phyloP scores from a whole-genome alignment of 2,888 invertebrate species.

The Trissoscelio sp. region DNA sequence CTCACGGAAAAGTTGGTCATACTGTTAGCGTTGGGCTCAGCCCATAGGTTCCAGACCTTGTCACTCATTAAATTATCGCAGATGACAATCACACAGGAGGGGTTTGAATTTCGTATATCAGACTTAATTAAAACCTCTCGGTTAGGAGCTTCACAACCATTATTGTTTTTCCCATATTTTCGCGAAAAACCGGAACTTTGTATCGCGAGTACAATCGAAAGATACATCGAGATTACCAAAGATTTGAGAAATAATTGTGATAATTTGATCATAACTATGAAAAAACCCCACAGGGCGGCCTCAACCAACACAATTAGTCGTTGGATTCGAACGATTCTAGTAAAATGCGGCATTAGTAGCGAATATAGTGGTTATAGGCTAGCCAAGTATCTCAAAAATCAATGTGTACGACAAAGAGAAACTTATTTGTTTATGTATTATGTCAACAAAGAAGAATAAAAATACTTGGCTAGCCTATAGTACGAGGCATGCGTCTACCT shows the following conservation, averaged over 20 bases:
- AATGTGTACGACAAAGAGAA: too few species aligned
- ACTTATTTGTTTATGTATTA: too few species aligned
- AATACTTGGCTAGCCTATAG: too few species aligned
- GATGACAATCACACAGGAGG: not conserved
- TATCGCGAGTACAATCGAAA: conserved; percentile 2
- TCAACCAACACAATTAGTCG: not conserved
- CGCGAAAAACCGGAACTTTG: not conserved
- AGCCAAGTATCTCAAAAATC: too few species aligned
- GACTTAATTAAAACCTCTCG: conserved; percentile 1
- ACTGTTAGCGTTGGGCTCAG: too few species aligned
- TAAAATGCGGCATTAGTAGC: not conserved
- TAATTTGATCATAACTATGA: not conserved
- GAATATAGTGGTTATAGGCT: too few species aligned
- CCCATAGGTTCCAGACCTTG: too few species aligned
- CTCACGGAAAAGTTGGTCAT: not conserved
- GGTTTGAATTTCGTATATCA: not conserved
- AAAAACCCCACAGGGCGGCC: not conserved
- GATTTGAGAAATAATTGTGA: not conserved
- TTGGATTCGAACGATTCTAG: not conserved
- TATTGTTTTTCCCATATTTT: not conserved
- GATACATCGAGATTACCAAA: not conserved
- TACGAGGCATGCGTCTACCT: not conserved
- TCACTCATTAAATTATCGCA: not conserved
- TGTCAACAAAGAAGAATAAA: too few species aligned
- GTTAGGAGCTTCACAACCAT: not conserved